These are phyloP conservation scores for Ornithorhynchus anatinus DNA, from an alignment of 2,113 vertebrate genomes.

Conservation along the genomic window DNA sequence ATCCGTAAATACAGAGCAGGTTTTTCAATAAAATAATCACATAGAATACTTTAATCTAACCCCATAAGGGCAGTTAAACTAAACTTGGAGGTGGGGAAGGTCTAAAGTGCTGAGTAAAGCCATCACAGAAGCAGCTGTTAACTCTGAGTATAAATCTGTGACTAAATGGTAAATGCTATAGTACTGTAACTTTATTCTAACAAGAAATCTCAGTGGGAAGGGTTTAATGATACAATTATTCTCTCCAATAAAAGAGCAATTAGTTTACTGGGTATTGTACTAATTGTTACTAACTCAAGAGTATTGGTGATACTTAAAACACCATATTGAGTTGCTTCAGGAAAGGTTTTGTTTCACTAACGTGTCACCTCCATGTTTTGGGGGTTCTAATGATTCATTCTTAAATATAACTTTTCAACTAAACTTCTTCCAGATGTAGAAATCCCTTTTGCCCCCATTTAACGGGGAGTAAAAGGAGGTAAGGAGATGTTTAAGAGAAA, in stretches of 20 bases:
- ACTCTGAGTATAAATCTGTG: background rate
- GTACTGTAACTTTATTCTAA: background rate
- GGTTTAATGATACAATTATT: conserved; percentile 36
- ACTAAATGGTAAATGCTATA: background rate
- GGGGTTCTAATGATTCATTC: too few species aligned
- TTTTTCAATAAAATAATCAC: too few species aligned
- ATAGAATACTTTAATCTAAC: fast-evolving
- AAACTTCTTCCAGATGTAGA: background rate
- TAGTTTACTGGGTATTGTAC: background rate
- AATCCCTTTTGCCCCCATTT: too few species aligned
- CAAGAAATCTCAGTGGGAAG: conserved; percentile 4
- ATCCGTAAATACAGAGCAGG: too few species aligned
- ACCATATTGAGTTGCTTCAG: background rate
- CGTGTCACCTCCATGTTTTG: background rate
- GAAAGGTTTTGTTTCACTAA: background rate
- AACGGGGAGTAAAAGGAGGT: too few species aligned
- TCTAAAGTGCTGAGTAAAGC: background rate
- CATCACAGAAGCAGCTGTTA: background rate
- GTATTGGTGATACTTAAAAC: background rate
- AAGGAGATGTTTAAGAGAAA: too few species aligned
- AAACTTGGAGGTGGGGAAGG: background rate
- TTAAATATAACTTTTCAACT: background rate
- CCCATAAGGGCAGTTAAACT: background rate
- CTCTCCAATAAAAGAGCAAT: conserved; percentile 18
- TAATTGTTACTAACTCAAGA: conserved; percentile 31